These are phyloP conservation scores for Melanotaenia duboulayi DNA, from an alignment of 2,113 vertebrate species.

Conservation along the genomic window DNA sequence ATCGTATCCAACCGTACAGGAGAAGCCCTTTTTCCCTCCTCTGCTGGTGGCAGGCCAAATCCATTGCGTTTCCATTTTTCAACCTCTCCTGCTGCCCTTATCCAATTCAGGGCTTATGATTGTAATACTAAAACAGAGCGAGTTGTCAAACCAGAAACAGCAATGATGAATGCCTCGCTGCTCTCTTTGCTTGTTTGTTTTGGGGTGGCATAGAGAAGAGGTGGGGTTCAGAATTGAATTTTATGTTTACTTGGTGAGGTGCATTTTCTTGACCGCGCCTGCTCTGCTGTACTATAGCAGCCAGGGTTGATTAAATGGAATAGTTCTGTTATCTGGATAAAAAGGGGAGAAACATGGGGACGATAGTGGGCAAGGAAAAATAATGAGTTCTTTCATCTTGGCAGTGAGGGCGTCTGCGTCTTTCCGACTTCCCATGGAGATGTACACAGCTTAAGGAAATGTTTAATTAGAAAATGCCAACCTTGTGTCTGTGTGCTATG, in stretches of 20 bases:
- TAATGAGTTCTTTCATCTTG: constrained; percentile 81
- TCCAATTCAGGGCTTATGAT: constrained; percentile 76
- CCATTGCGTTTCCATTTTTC: constrained; percentile 73
- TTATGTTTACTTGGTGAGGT: constrained; percentile 71
- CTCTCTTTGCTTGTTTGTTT: constrained; percentile 68
- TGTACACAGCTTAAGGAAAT: constrained; percentile 79
- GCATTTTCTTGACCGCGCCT: constrained; percentile 63
- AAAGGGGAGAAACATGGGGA: constrained; percentile 59
- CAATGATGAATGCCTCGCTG: constrained; percentile 74
- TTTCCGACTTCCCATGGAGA: constrained; percentile 72
- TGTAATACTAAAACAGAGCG: constrained; percentile 78
- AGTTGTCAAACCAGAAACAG: constrained; percentile 71
- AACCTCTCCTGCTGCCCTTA: constrained; percentile 69
- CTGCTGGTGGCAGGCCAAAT: constrained; percentile 67
- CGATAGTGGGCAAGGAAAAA: constrained; percentile 66
- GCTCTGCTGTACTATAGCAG: constrained; percentile 49
- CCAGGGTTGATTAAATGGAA: constrained; percentile 73
- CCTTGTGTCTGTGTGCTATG: constrained; percentile 60
- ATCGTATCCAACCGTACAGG: constrained; percentile 51
- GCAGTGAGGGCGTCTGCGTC: constrained; percentile 69
- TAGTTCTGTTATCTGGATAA: constrained; percentile 76
- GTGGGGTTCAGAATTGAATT: constrained; percentile 54
- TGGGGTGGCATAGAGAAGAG: constrained; percentile 8
- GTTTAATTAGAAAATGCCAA: constrained; percentile 81
- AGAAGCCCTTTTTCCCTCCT: constrained; percentile 12